These are phyloP conservation scores for Lophochroa leadbeateri DNA, from an alignment of 2,113 vertebrate species.

Conservation along the genomic window DNA sequence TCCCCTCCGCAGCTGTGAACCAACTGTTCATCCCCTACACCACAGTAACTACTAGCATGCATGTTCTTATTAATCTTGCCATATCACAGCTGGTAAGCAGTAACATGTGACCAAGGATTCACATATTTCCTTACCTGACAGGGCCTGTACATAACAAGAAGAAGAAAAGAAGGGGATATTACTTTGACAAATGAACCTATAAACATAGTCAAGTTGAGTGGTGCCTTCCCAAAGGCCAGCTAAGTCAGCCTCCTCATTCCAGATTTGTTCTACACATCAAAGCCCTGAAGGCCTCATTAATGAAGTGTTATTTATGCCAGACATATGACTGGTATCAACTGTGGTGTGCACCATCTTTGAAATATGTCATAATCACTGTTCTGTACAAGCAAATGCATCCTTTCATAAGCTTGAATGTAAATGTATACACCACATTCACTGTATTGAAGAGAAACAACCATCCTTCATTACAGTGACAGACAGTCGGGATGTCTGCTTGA, in stretches of 20 bases:
- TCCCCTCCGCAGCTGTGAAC: background rate
- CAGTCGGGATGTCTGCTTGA: background rate
- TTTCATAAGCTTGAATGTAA: background rate
- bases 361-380: background rate
- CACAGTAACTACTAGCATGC: background rate
- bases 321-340: background rate
- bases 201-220: background rate
- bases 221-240: background rate
- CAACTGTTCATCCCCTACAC: background rate
- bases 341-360: background rate
- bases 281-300: background rate
- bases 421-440: background rate
- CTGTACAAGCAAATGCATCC: background rate
- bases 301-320: background rate
- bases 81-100: background rate
- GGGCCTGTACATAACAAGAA: background rate
- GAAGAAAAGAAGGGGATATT: background rate
- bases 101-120: background rate
- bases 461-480: background rate
- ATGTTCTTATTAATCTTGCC: background rate
- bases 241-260: background rate
- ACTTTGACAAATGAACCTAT: background rate
- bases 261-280: background rate
- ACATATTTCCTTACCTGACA: background rate
- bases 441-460: background rate